Evolutionary conservation across 2,113 vertebrate genomes (phyloP).

Genomic region (Prunella fulvescens): DNA sequence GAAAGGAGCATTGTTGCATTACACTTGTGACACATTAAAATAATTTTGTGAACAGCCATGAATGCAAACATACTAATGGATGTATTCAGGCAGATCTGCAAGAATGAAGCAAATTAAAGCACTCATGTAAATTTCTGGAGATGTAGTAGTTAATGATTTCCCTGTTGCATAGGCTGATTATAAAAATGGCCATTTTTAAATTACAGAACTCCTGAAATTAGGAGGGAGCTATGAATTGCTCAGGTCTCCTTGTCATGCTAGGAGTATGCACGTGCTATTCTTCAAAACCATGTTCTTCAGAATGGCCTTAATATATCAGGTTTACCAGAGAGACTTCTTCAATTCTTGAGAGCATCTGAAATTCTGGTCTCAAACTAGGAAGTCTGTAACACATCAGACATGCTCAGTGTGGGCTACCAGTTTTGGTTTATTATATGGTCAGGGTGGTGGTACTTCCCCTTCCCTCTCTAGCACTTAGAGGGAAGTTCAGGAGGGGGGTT

Average conservation of each 20-base stretch:
- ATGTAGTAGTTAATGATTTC: neutral
- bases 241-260: neutral
- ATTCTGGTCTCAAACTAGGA: neutral
- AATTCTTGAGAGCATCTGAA: neutral
- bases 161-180: neutral
- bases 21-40: neutral
- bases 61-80: neutral
- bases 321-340: neutral
- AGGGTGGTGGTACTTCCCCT: neutral
- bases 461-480: neutral
- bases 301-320: neutral
- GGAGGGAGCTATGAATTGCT: neutral
- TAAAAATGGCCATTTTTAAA: neutral
- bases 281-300: neutral
- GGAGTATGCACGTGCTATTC: neutral
- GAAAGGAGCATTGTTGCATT: neutral
- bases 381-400: neutral
- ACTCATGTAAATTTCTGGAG: neutral
- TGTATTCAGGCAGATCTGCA: neutral
- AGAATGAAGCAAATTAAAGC: neutral
- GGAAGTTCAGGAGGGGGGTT: neutral
- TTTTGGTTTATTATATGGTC: fast-evolving
- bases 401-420: neutral
- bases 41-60: neutral
- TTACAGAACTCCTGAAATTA: neutral